These are phyloP conservation scores for Ernsta delagoae DNA, from an alignment of 2,888 invertebrate genomes.

Conservation along the genomic window DNA sequence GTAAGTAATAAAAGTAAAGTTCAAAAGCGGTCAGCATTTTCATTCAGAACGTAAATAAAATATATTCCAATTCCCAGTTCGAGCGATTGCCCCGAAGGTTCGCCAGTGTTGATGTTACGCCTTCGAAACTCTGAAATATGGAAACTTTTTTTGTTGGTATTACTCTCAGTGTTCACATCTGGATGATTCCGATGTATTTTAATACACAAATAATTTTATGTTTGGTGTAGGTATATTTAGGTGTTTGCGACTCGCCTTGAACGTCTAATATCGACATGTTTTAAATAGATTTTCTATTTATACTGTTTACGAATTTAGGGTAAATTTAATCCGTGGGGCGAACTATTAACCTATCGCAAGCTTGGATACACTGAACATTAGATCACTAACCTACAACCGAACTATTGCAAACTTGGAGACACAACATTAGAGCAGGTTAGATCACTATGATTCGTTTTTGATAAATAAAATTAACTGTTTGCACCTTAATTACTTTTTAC, in stretches of 20 bases:
- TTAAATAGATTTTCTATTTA: neutral
- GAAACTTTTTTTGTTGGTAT: conserved; percentile 18
- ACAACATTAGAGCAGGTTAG: too few relatives aligned
- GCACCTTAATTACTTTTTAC: too few relatives aligned
- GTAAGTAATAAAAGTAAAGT: too few relatives aligned
- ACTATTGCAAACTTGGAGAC: too few relatives aligned
- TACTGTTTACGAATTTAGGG: too few relatives aligned
- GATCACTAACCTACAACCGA: too few relatives aligned
- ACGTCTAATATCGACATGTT: neutral
- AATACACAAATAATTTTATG: conserved; percentile 1
- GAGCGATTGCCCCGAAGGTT: conserved; percentile 12
- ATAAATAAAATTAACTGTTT: too few relatives aligned
- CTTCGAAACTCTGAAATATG: conserved; percentile 13
- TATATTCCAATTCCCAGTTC: conserved; percentile 8
- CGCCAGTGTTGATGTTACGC: conserved; percentile 3
- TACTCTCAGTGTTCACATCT: neutral
- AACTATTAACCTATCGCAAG: too few relatives aligned
- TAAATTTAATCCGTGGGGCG: too few relatives aligned
- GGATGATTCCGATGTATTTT: conserved; percentile 4
- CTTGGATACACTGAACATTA: too few relatives aligned
- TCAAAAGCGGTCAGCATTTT: neutral
- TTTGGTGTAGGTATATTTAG: conserved; percentile 4
- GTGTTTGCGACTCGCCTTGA: neutral
- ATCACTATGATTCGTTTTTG: too few relatives aligned
- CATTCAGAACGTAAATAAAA: conserved; percentile 5